A percentile compares a stretch with the other conserved stretches of the same genome.
phyloP scores from a whole-genome alignment of 2,113 vertebrate species.

The Egretta garzetta region DNA sequence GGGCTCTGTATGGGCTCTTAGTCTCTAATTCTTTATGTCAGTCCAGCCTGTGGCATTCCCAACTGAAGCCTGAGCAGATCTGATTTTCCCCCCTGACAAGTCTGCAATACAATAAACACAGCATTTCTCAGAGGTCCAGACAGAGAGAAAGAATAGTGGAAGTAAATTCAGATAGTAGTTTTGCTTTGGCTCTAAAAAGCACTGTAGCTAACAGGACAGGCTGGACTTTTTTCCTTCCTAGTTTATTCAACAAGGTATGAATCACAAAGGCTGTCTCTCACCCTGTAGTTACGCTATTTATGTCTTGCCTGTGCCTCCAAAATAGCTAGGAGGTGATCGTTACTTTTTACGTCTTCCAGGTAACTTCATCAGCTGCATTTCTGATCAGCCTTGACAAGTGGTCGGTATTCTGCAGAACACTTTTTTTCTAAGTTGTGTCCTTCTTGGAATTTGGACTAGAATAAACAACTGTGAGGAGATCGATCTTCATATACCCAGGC shows the following conservation, averaged over 20 bases:
- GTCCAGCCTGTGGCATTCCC: neutral
- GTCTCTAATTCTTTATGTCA: neutral
- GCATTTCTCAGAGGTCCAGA: neutral
- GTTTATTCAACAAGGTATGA: neutral
- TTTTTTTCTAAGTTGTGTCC: neutral
- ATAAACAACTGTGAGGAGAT: neutral
- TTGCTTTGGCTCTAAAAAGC: neutral
- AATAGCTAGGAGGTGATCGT: neutral
- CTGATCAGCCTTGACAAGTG: neutral
- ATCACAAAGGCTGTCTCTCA: neutral
- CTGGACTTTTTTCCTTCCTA: neutral
- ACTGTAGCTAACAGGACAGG: neutral
- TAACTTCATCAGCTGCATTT: neutral
- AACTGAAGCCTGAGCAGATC: neutral
- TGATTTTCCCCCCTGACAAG: neutral
- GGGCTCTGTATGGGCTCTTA: neutral
- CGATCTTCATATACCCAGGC: neutral
- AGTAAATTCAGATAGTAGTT: neutral
- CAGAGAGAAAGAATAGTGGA: neutral
- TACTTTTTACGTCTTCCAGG: neutral
- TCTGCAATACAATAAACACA: neutral
- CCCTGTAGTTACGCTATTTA: neutral
- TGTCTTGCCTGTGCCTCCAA: neutral
- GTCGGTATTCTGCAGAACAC: neutral
- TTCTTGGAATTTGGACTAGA: neutral